Conservation (phyloP, 2,888 invertebrate genomes). For the Heliconius hortense region DNA sequence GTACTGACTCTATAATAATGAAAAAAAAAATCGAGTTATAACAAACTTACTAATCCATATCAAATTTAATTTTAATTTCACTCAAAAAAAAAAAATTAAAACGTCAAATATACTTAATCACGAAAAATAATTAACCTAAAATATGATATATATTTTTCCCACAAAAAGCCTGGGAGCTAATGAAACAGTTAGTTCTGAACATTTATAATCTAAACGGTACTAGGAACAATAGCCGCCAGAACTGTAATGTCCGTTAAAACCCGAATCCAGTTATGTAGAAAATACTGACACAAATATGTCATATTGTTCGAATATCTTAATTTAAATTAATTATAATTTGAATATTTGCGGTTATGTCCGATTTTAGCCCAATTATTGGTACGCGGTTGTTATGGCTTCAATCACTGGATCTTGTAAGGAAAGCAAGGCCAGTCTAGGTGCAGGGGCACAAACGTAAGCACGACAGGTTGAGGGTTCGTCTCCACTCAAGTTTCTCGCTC, state of each 20-base stretch:
- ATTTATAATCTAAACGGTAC: slow-evolving; percentile 42
- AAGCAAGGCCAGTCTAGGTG: too few species aligned
- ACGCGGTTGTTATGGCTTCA: background rate
- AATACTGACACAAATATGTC: slow-evolving; percentile 12
- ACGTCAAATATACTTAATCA: background rate
- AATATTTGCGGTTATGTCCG: too few species aligned
- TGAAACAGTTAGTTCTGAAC: slow-evolving; percentile 42
- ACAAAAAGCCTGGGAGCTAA: slow-evolving; percentile 41
- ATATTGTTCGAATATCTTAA: slow-evolving; percentile 5
- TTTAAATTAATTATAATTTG: background rate
- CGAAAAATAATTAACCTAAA: slow-evolving; percentile 8
- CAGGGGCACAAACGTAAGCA: too few species aligned
- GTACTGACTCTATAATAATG: background rate
- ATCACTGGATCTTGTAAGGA: background rate
- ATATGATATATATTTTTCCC: slow-evolving; percentile 29
- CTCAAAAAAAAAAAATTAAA: background rate
- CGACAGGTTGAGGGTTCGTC: too few species aligned
- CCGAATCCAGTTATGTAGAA: slow-evolving; percentile 25
- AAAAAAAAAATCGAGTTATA: background rate
- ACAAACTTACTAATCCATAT: background rate
- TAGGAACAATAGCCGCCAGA: slow-evolving; percentile 43
- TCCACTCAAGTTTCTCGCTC: too few species aligned
- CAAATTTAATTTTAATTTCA: background rate
- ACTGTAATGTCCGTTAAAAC: slow-evolving; percentile 37
- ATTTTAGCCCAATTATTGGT: background rate